A percentile compares a stretch with the other conserved stretches of the same genome.
These are phyloP conservation scores for Chymomyza fuscimana DNA, from an alignment of 2,888 invertebrate species.

Conservation along the genomic window DNA sequence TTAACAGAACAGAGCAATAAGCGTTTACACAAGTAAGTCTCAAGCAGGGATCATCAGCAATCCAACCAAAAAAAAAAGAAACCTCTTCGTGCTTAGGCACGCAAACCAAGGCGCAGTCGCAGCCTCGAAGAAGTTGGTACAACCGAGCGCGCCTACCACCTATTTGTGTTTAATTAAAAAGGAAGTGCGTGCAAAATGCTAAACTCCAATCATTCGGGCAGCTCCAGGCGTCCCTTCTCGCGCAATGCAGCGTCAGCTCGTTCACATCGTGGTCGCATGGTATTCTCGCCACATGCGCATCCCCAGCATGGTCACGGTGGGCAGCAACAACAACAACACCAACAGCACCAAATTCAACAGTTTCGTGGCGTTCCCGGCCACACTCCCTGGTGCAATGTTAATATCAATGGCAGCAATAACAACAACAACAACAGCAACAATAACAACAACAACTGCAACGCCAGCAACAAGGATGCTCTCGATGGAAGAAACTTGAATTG, in stretches of 20 bases:
- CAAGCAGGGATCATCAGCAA: slow-evolving; percentile 7
- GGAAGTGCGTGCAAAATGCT: slow-evolving; percentile 41
- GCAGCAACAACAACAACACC: slow-evolving; percentile 62
- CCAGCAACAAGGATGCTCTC: slow-evolving; percentile 52
- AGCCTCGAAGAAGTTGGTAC: slow-evolving; percentile 31
- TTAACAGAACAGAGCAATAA: slow-evolving; percentile 19
- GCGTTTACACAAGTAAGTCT: background rate
- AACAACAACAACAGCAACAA: slow-evolving; percentile 45
- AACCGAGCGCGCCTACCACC: too few relatives aligned
- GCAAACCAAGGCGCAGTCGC: slow-evolving; percentile 27
- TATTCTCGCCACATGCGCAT: slow-evolving; percentile 78
- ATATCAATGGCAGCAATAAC: slow-evolving; percentile 38
- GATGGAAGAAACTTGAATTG: slow-evolving; percentile 75
- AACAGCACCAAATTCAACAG: slow-evolving; percentile 21
- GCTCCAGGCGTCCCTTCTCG: slow-evolving; percentile 78
- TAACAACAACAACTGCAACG: slow-evolving; percentile 42
- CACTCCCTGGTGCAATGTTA: slow-evolving; percentile 67
- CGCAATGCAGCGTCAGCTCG: slow-evolving; percentile 77
- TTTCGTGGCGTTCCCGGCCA: slow-evolving; percentile 52
- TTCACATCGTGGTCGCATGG: slow-evolving; percentile 77
- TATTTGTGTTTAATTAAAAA: background rate
- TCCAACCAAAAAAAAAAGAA: background rate
- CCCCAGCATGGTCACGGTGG: slow-evolving; percentile 63
- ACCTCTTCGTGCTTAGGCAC: background rate
- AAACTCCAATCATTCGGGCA: slow-evolving; percentile 77